phyloP scores from a whole-genome alignment of 1,140 invertebrate species.

The Anadara kagoshimensis region DNA sequence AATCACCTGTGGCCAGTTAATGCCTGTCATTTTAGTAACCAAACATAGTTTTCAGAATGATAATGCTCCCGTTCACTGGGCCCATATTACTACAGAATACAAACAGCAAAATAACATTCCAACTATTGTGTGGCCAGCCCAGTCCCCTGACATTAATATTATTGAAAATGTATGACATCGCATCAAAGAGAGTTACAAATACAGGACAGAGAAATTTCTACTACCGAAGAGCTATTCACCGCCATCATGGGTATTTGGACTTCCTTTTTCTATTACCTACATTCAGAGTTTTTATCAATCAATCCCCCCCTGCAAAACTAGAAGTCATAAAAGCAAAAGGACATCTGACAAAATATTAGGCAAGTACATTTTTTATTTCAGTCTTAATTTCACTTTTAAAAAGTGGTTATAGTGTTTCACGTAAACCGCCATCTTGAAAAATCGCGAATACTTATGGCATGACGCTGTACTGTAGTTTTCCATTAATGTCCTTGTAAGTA shows the following conservation, averaged over 20 bases:
- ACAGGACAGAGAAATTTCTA: neutral
- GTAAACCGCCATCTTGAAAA: too few species aligned
- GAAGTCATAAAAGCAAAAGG: constrained; percentile 11
- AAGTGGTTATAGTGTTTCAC: too few species aligned
- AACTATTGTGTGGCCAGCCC: constrained; percentile 24
- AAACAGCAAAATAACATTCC: constrained; percentile 26
- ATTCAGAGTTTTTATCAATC: constrained; percentile 21
- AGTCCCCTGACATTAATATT: constrained; percentile 24
- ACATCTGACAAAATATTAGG: constrained; percentile 12
- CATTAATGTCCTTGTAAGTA: too few species aligned
- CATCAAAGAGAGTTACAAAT: constrained; percentile 23
- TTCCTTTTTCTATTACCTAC: constrained; percentile 12
- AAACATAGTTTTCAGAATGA: too few species aligned
- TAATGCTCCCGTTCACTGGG: constrained; percentile 20
- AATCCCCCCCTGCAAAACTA: neutral
- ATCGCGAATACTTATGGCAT: too few species aligned
- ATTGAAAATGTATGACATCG: constrained; percentile 27
- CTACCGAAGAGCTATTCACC: neutral
- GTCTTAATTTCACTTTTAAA: too few species aligned
- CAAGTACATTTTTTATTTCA: too few species aligned
- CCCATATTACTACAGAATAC: constrained; percentile 5
- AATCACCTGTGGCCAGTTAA: too few species aligned
- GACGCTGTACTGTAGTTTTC: too few species aligned
- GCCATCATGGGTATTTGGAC: constrained; percentile 13
- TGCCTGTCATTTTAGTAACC: too few species aligned